Evolutionary conservation across 2,888 invertebrate genomes (phyloP).

Genomic region (Thyatira batis): DNA sequence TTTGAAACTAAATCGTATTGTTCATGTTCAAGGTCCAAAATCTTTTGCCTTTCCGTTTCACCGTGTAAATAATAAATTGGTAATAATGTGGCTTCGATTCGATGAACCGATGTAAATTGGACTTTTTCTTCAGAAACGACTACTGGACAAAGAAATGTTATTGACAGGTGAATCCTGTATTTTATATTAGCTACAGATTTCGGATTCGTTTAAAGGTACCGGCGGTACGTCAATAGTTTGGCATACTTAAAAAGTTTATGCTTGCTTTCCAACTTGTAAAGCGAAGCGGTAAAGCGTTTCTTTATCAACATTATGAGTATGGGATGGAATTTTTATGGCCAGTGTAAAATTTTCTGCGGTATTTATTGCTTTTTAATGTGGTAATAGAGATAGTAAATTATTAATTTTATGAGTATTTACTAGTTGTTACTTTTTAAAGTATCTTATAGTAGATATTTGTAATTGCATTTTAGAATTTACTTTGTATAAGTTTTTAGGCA

Average conservation of each 20-base stretch:
- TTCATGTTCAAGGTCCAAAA: constrained; percentile 8
- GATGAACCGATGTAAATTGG: constrained; percentile 69
- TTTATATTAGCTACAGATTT: constrained; percentile 60
- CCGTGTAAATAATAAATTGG: constrained; percentile 21
- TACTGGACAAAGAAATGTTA: constrained; percentile 65
- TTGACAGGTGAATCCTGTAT: constrained; percentile 77
- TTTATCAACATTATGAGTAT: not conserved
- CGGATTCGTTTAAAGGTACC: constrained; percentile 47
- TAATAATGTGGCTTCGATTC: constrained; percentile 53
- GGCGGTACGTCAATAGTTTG: constrained; percentile 32
- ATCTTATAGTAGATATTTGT: not conserved
- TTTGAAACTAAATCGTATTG: constrained; percentile 8
- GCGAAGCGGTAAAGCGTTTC: not conserved
- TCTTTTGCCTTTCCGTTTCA: constrained; percentile 10
- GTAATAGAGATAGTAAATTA: constrained; percentile 2
- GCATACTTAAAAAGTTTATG: constrained; percentile 10
- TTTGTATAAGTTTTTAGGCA: no score
- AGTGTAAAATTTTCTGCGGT: constrained; percentile 1
- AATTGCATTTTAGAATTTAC: not conserved
- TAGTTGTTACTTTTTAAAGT: not conserved
- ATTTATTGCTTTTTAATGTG: constrained; percentile 3
- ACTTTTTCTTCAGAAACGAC: constrained; percentile 55
- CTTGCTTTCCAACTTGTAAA: constrained; percentile 3
- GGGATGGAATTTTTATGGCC: not conserved
- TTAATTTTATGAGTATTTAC: not conserved